phyloP scores from a whole-genome alignment of 2,888 invertebrate genomes.

The Lypha dubia region DNA sequence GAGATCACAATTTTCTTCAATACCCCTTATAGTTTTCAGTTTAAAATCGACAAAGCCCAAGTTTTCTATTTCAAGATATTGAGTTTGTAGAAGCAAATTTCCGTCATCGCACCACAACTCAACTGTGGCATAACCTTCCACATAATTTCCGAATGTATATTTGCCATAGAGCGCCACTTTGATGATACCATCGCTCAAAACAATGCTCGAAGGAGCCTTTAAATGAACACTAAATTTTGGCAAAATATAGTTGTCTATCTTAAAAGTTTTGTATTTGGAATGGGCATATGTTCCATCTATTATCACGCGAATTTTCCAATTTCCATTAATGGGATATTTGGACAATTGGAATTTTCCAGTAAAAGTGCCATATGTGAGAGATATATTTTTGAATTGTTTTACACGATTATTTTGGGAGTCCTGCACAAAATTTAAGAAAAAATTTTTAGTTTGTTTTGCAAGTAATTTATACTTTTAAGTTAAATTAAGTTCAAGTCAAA shows the following conservation, averaged over 20 bases:
- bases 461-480: too few species aligned
- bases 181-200: slow-evolving; percentile 91
- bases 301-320: slow-evolving; percentile 91
- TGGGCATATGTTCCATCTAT: slow-evolving; percentile 81
- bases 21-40: slow-evolving; percentile 86
- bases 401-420: slow-evolving; percentile 91
- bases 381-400: slow-evolving; percentile 89
- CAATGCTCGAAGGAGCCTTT: slow-evolving; percentile 90
- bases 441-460: too few species aligned
- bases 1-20: slow-evolving; percentile 71
- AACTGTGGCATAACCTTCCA: slow-evolving; percentile 91
- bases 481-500: too few species aligned
- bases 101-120: neutral
- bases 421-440: too few species aligned
- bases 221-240: slow-evolving; percentile 96
- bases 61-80: slow-evolving; percentile 90
- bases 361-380: slow-evolving; percentile 89
- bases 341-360: slow-evolving; percentile 90
- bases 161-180: slow-evolving; percentile 83
- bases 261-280: slow-evolving; percentile 77
- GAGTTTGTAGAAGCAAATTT: slow-evolving; percentile 88
- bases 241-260: slow-evolving; percentile 84
- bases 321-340: slow-evolving; percentile 92
- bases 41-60: slow-evolving; percentile 85
- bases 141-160: slow-evolving; percentile 93